Base-by-base conservation (phyloP, 2,888 invertebrate genomes). In the Erebia ligea region DNA sequence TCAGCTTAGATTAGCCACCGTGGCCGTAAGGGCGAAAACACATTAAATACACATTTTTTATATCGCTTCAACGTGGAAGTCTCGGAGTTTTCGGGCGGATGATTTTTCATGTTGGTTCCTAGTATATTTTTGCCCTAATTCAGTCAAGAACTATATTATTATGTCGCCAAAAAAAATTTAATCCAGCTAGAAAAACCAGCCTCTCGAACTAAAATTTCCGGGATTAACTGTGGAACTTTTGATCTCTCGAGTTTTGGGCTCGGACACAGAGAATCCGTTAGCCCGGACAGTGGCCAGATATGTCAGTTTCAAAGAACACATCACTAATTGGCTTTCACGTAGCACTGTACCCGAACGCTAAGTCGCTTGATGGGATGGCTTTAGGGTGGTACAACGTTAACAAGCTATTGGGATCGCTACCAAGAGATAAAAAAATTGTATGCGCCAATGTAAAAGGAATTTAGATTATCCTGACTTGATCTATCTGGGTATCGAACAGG, bases 281-380 rank as follows among this genome's bases (percentile, higher is more conserved):
- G 15, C 34, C 61, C 17, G 42, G 42, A 61, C 19, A 59, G 19
- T 17, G 13, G n/a, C 52, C 17, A 17, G 17, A 10, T 54, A 61
- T 17, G 42, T 42, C 61, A 19, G 61, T 61, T 61, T 59, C 42
- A 61, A 42, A 61, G 61, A 61, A 45, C 61, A 61, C 61, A 19
- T 42, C 13, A 17, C 19, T 45, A 61, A 61, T 61, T 61, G 61
- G 61, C 61, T 61, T 61, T 3, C 19, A 61, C 42, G 13, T 42
- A 59, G 40, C 42, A 4, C 57, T 15, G 61, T 45, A 19, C 19
- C 19, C 19, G 61, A 40, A 13, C 17, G 1, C 19, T 61, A 42
- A 61, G 19, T 61, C 42, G 61, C 40, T 61, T 61, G 61, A 19
- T 42, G 42, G 13, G 10, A 10, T 17, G 15, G 58, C 9, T 42